These are phyloP conservation scores for Atherinosoma microstoma DNA, from an alignment of 2,797 vertebrate genomes.

Conservation along the genomic window DNA sequence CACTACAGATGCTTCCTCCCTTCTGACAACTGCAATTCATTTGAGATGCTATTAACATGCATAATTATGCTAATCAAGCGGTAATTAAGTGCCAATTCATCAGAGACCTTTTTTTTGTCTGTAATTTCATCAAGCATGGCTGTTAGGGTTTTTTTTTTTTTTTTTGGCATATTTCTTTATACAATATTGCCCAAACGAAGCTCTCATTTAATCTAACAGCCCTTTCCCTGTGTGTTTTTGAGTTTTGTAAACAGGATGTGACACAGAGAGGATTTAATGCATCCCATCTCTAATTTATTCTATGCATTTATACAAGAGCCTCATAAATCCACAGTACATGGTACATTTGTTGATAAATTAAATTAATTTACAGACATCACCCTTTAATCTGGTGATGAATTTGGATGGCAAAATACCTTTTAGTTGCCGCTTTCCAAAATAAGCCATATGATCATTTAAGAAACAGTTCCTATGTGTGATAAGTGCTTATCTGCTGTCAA, in stretches of 20 bases:
- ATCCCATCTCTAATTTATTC: slow-evolving; percentile 13
- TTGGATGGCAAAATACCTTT: not conserved
- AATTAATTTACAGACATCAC: not conserved
- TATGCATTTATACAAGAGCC: slow-evolving; percentile 16
- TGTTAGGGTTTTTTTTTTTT: slow-evolving; percentile 82
- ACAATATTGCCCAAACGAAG: slow-evolving; percentile 78
- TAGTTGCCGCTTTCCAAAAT: not conserved
- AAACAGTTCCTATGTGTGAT: not conserved
- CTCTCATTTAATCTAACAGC: slow-evolving; percentile 48
- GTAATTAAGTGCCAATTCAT: slow-evolving; percentile 99
- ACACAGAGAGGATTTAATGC: slow-evolving; percentile 23
- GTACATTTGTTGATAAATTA: slow-evolving; percentile 15
- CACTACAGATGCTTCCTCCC: slow-evolving; percentile 98
- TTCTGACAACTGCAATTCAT: slow-evolving; percentile 99
- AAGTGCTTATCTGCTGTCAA: not conserved
- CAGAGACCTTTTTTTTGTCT: slow-evolving; percentile 96
- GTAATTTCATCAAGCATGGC: slow-evolving; percentile 94
- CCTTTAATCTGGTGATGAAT: not conserved
- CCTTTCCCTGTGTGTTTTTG: slow-evolving; percentile 56
- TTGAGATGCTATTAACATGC: slow-evolving; percentile 99
- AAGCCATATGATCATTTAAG: not conserved
- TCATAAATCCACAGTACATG: slow-evolving; percentile 25
- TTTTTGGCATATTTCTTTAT: slow-evolving; percentile 80
- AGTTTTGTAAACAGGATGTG: slow-evolving; percentile 60
- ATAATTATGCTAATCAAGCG: slow-evolving; percentile 99